Evolutionary conservation across 2,113 vertebrate species (phyloP).

Genomic region (Passerina amoena): DNA sequence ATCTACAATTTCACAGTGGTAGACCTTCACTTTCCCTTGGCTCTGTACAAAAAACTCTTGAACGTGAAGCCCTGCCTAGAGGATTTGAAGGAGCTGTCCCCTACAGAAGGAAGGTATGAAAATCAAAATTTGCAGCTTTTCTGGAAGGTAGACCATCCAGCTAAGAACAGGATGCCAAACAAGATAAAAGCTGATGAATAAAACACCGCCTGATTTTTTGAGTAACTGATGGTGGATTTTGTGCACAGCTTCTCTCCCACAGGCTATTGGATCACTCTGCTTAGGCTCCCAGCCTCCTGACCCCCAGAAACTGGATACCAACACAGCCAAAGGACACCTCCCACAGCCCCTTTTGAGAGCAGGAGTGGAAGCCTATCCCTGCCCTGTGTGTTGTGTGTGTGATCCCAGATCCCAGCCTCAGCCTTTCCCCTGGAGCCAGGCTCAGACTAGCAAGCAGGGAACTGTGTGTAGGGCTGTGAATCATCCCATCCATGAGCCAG

Average conservation of each 20-base stretch:
- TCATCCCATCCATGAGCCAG: not conserved
- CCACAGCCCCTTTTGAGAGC: not conserved
- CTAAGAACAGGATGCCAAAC: not conserved
- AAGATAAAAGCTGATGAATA: not conserved
- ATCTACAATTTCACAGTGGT: conserved; percentile 98
- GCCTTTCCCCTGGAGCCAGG: not conserved
- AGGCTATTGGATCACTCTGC: not conserved
- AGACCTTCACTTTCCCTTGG: conserved; percentile 94
- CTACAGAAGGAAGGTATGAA: conserved; percentile 91
- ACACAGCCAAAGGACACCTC: not conserved
- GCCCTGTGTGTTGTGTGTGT: rapidly evolving
- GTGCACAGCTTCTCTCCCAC: not conserved
- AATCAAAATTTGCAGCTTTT: not conserved
- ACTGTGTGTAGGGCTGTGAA: not conserved
- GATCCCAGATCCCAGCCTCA: not conserved
- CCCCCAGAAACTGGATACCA: not conserved
- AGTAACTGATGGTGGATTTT: not conserved
- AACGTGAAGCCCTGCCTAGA: conserved; percentile 84
- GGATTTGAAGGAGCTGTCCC: conserved; percentile 93
- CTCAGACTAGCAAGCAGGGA: not conserved
- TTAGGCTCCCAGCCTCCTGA: not conserved
- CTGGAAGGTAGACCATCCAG: not conserved
- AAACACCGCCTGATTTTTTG: not conserved
- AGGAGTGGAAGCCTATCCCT: not conserved
- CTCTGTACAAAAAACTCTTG: conserved; percentile 94